phyloP scores from a whole-genome alignment of 2,113 vertebrate species.

The Prietella phreatophila region DNA sequence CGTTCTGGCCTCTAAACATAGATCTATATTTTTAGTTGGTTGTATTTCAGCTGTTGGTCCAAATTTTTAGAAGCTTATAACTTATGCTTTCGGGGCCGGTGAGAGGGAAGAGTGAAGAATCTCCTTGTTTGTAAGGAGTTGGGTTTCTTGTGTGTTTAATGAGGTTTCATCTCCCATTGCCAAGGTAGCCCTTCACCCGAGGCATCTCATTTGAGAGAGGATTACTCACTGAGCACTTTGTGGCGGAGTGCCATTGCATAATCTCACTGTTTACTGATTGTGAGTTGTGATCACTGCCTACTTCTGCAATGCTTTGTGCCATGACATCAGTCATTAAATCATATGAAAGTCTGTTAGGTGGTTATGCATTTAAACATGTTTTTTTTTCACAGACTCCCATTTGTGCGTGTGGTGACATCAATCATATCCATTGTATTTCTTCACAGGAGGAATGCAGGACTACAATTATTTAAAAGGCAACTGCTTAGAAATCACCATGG shows the following conservation, averaged over 20 bases:
- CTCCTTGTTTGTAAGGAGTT: slow-evolving; percentile 9
- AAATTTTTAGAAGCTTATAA: neutral
- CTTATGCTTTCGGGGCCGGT: neutral
- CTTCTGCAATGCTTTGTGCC: slow-evolving; percentile 11
- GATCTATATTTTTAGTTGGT: neutral
- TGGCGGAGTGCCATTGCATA: slow-evolving; percentile 45
- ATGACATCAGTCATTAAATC: neutral
- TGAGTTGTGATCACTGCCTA: slow-evolving; percentile 5
- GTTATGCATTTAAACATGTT: neutral
- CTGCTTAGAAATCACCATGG: slow-evolving; percentile 94
- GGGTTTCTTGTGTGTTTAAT: slow-evolving; percentile 33
- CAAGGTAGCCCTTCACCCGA: slow-evolving; percentile 54
- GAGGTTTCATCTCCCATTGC: slow-evolving; percentile 44
- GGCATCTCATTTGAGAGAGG: slow-evolving; percentile 15
- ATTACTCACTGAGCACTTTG: slow-evolving; percentile 40
- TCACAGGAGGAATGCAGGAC: slow-evolving; percentile 95
- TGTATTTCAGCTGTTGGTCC: neutral
- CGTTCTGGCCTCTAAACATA: neutral
- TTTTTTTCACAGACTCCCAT: no score
- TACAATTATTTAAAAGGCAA: slow-evolving; percentile 92
- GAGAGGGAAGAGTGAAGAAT: neutral
- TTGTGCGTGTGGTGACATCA: neutral
- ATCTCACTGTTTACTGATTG: slow-evolving; percentile 21
- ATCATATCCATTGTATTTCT: neutral
- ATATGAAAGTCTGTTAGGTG: slow-evolving; percentile 5